Conservation (phyloP, 2,888 invertebrate species). For the Drosophila limbata region DNA sequence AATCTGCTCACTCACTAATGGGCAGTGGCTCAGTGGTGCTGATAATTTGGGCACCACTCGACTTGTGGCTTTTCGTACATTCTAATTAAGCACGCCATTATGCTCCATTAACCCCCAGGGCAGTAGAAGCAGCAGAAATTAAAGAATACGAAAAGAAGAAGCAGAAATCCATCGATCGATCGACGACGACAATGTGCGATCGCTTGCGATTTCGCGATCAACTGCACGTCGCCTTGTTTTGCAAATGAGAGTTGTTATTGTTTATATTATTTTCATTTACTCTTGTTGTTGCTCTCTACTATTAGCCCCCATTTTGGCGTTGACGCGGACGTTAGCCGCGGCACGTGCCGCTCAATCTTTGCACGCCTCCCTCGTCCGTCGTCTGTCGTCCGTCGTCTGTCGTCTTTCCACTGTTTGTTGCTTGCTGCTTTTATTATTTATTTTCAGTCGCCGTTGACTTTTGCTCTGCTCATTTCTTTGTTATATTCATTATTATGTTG, state of each 20-base stretch:
- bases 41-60: slow-evolving; percentile 55
- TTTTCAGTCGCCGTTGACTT: slow-evolving; percentile 56
- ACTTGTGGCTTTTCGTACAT: slow-evolving; percentile 43
- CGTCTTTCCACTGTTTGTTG: slow-evolving; percentile 23
- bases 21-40: slow-evolving; percentile 27
- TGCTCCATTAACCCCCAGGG: slow-evolving; percentile 74
- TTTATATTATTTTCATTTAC: slow-evolving; percentile 26
- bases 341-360: slow-evolving; percentile 76
- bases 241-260: slow-evolving; percentile 44
- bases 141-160: not conserved
- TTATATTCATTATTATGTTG: slow-evolving; percentile 22
- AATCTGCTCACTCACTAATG: slow-evolving; percentile 11
- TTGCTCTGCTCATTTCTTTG: slow-evolving; percentile 47
- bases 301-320: slow-evolving; percentile 64
- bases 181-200: slow-evolving; percentile 15
- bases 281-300: slow-evolving; percentile 41
- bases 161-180: slow-evolving; percentile 43
- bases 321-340: slow-evolving; percentile 57
- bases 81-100: slow-evolving; percentile 71
- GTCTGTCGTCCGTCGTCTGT: slow-evolving; percentile 3
- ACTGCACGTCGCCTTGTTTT: slow-evolving; percentile 74
- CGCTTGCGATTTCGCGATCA: slow-evolving; percentile 69
- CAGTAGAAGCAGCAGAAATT: slow-evolving; percentile 26
- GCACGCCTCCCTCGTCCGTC: slow-evolving; percentile 33
- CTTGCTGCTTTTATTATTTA: slow-evolving; percentile 51